Base-by-base conservation (phyloP, 2,797 vertebrate genomes). In the Dallia pectoralis region DNA sequence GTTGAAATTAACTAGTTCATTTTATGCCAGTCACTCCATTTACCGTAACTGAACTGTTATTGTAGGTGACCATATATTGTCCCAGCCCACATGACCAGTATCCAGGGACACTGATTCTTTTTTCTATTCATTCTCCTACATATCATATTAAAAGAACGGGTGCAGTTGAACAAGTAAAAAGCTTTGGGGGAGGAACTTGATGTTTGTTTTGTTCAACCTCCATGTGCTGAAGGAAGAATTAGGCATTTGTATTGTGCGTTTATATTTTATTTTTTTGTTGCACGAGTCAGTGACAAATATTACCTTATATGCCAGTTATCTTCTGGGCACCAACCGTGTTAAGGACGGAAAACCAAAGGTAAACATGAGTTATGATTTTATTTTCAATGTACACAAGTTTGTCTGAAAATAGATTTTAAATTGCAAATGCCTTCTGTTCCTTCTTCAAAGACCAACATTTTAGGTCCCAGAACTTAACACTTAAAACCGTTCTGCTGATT, bases 321-420 rank as follows among this genome's bases (percentile, higher is more conserved):
- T 5, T 19, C 51, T 56, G 51, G 51, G 9, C 51, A 11, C 51
- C 19, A 56, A 56, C 22, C 9, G 0, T 56, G 8, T 56, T 22
- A 22, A n/a, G 22, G n/a, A 56, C 3, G n/a, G n/a, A 56, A 25
- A 22, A 56, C 6, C n/a, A 53, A 53, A 11, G 11, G 51, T 9
- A 4, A 18, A 56, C 4, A 16, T 15, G 5, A 53, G 51, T 53
- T 53, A 22, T 53, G 14, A 53, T 53, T 53, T 7, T 56, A n/a
- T 56, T 25, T 9, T 56, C 8, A n/a, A 56, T 25, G 53, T 56
- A 25, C n/a, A 25, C 22, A 27, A 61, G 16, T 30, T 29, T 25
- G 25, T 25, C 7, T 22, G 25, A 11, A 75, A 78, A 81, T 82
- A 77, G 85, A 87, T 83, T 81, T 88, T 70, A 74, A 79, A 74